Percentiles rank a stretch among this genome's conserved stretches.
Evolutionary conservation across 2,797 vertebrate species (phyloP).

Genomic region (Darevskia mixta): DNA sequence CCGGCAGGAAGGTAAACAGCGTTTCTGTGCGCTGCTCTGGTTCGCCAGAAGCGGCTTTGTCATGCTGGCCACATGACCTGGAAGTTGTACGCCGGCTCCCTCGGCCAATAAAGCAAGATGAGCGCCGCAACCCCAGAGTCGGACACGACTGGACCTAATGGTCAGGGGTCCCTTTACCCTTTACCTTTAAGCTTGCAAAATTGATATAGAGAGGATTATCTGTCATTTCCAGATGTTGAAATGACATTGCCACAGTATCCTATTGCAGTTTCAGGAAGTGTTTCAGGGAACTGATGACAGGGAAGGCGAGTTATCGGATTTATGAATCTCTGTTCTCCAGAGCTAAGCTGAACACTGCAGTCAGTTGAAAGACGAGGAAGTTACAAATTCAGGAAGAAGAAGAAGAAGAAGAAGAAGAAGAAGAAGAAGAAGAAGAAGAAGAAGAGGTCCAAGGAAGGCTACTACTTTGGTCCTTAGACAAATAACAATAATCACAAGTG

Average conservation of each 20-base stretch:
- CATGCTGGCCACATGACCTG: too few species aligned
- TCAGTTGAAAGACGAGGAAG: neutral
- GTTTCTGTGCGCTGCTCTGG: too few species aligned
- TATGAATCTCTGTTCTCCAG: neutral
- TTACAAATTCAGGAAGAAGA: neutral
- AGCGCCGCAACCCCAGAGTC: too few species aligned
- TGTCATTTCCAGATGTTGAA: neutral
- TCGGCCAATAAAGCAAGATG: too few species aligned
- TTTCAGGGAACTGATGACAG: neutral
- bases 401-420: too few species aligned
- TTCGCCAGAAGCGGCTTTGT: too few species aligned
- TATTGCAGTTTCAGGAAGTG: neutral
- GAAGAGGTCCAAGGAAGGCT: neutral
- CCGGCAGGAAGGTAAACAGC: too few species aligned
- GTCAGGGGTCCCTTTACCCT: too few species aligned
- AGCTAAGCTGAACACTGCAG: neutral
- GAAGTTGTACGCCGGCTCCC: too few species aligned
- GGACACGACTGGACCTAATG: too few species aligned
- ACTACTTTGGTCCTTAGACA: neutral
- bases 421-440: neutral
- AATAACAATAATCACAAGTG: neutral
- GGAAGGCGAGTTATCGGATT: neutral
- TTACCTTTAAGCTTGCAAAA: too few species aligned
- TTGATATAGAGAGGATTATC: neutral
- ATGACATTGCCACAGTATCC: neutral